Base-by-base conservation (phyloP, 1,140 invertebrate species). In the Atta colombica region DNA sequence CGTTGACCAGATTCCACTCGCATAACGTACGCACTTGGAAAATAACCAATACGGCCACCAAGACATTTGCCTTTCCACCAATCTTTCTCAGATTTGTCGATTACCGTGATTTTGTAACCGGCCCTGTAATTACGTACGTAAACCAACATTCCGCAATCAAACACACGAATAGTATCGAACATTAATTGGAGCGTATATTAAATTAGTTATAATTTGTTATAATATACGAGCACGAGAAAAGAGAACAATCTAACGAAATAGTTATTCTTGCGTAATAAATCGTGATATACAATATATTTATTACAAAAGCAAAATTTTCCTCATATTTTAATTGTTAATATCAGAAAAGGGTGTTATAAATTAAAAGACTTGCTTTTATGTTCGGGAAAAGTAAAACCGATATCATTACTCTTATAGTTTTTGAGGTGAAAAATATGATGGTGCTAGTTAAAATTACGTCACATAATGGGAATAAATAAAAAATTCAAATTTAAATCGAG, bases 11-110 rank as follows among this genome's bases (percentile, higher is more conserved):
- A 97, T 93, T 98, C 98, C 25, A 99, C 95, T 92, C 98, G 97
- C 61, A 98, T 98, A 72, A 99, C 98, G 93, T 99, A 99, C 90
- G 98, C 99, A 65, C 98, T 99, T 1, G 98, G 99, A 93, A 99
- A 99, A 95, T 98, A 99, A 28, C 98, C 99, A n/a, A 98, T 96
- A 91, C 97, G 97, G 18, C 98, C 98, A 21, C 94, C 94, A 75
- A 99, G 96, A 92, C 98, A 99, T 95, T 99, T 99, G 45, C 98
- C 99, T 95, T 99, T 98, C 99, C 99, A 99, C 99, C 99, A 99
- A 92, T 99, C 98, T 18, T 97, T 98, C 94, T 99, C 98, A 0
- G 98, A 98, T 49, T 98, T 99, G 92, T 99, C 98, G 69, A 98
- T 98, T 18, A 99, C 98, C 4, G 98, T 99, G 31, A 99, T 97